A percentile compares a stretch with the other conserved stretches of the same genome.
phyloP scores from a whole-genome alignment of 1,140 invertebrate species.

The Brachionus sp. region DNA sequence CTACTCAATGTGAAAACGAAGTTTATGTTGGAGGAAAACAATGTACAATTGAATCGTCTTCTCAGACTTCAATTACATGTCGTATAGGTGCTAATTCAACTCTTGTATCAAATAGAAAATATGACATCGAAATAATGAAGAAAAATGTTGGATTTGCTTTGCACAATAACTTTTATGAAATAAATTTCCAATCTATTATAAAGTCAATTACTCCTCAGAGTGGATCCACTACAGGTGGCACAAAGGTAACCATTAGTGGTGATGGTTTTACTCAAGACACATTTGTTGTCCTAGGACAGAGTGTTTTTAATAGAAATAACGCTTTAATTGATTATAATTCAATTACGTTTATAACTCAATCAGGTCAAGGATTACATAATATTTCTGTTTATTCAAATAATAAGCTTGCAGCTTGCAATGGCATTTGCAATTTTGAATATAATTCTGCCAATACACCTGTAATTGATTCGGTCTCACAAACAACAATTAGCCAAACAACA shows the following conservation, averaged over 20 bases:
- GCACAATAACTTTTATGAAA: background rate
- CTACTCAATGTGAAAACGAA: slow-evolving; percentile 46
- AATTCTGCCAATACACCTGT: background rate
- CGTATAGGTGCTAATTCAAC: slow-evolving; percentile 17
- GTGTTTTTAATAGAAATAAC: slow-evolving; percentile 43
- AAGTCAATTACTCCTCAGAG: background rate
- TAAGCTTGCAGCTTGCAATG: background rate
- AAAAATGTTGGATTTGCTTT: slow-evolving; percentile 44
- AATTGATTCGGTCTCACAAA: background rate
- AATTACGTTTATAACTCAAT: background rate
- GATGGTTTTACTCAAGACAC: slow-evolving; percentile 50
- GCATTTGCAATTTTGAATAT: slow-evolving; percentile 23
- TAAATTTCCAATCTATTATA: background rate
- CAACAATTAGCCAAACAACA: background rate
- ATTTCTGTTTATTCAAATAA: background rate
- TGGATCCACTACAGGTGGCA: slow-evolving; percentile 46
- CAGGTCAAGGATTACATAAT: background rate
- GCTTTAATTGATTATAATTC: background rate
- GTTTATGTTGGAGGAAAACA: slow-evolving; percentile 48
- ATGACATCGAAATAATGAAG: background rate
- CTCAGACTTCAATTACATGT: slow-evolving; percentile 46
- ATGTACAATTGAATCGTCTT: slow-evolving; percentile 47
- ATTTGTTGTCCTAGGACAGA: slow-evolving; percentile 48
- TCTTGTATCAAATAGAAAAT: background rate
- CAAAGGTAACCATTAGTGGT: slow-evolving; percentile 49